Percentiles rank a stretch among this genome's conserved stretches.
Conservation (phyloP, 2,888 invertebrate species). For the Brachyptera putata region DNA sequence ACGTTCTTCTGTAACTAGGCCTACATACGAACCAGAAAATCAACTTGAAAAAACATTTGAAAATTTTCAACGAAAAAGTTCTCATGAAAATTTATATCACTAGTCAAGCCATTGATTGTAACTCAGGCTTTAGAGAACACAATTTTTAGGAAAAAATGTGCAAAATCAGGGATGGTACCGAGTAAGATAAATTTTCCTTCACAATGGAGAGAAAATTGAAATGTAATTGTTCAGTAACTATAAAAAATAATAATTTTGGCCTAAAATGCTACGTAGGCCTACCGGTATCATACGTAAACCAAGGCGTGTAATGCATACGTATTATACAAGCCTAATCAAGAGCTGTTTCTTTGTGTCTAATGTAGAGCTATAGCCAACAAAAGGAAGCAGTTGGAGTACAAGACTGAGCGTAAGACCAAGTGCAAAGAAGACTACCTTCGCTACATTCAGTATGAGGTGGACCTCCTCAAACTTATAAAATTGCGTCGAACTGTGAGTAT, state of each 20-base stretch:
- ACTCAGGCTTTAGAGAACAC: too few relatives aligned
- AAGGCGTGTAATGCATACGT: neutral
- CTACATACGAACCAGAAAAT: too few relatives aligned
- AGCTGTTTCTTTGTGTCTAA: constrained; percentile 31
- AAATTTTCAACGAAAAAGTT: too few relatives aligned
- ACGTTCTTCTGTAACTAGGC: too few relatives aligned
- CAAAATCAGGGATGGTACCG: too few relatives aligned
- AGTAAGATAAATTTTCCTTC: too few relatives aligned
- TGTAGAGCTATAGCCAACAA: constrained; percentile 63
- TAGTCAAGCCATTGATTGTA: too few relatives aligned
- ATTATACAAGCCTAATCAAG: neutral
- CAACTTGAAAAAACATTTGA: too few relatives aligned
- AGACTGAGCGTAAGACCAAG: constrained; percentile 62
- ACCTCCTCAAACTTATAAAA: constrained; percentile 61
- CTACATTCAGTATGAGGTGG: constrained; percentile 67
- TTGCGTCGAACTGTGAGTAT: constrained; percentile 52
- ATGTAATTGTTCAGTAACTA: neutral
- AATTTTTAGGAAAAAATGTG: too few relatives aligned
- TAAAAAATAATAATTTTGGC: neutral
- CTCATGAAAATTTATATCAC: too few relatives aligned
- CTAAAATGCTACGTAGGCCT: too few relatives aligned
- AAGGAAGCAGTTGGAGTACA: constrained; percentile 67
- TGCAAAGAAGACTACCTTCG: constrained; percentile 64
- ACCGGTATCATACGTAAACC: neutral
- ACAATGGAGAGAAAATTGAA: too few relatives aligned